Percentiles rank a stretch among this genome's conserved stretches.
phyloP scores from a whole-genome alignment of 35 echinoderm and acorn worm species.

The Ptychodera flava region DNA sequence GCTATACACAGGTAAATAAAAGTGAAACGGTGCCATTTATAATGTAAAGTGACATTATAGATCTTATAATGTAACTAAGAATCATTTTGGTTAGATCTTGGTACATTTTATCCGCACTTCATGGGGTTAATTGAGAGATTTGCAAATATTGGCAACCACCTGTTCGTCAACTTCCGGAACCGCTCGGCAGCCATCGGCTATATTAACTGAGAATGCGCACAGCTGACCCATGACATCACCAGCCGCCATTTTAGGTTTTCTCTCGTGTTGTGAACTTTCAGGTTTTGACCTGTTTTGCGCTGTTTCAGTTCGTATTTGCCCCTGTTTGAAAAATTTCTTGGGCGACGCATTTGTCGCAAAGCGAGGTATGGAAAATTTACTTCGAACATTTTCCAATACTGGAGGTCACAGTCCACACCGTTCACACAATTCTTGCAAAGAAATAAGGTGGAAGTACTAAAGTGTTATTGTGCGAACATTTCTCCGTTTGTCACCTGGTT shows the following conservation, averaged over 20 bases:
- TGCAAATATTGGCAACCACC: background rate
- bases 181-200: background rate
- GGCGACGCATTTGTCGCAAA: background rate
- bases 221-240: background rate
- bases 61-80: no score
- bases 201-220: background rate
- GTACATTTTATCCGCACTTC: no score
- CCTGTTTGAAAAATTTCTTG: background rate
- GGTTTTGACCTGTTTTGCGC: background rate
- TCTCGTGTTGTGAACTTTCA: background rate
- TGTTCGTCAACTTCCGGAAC: background rate
- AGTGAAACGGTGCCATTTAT: no score
- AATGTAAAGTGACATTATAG: no score
- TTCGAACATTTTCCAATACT: background rate
- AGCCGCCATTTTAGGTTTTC: background rate
- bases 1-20: background rate
- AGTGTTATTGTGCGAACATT: background rate
- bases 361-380: background rate
- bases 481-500: background rate
- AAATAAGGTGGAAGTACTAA: background rate
- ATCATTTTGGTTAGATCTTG: no score
- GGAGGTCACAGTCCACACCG: background rate
- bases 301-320: background rate
- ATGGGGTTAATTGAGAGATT: no score
- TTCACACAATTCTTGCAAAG: background rate